Percentiles rank a stretch among this genome's conserved stretches.
Conservation (phyloP, 1,140 invertebrate genomes). For the Trypoxylus dichotomus region DNA sequence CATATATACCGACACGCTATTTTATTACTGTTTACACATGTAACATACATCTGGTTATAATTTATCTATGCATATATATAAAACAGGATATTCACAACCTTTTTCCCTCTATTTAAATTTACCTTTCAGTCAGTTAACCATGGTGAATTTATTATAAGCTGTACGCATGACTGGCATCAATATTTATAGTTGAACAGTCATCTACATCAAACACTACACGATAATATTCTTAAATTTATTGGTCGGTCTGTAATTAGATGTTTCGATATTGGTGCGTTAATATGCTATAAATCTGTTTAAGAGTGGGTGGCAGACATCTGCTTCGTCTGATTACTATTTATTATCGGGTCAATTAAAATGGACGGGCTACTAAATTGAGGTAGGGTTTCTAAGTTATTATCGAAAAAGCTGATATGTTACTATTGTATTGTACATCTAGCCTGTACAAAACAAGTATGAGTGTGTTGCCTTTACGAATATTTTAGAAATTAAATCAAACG, state of each 20-base stretch:
- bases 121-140: conserved; percentile 4
- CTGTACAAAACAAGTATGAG: no score
- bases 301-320: neutral
- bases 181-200: conserved; percentile 8
- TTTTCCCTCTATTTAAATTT: conserved; percentile 10
- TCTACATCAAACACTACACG: neutral
- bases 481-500: no score
- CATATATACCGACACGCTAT: conserved; percentile 6
- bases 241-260: neutral
- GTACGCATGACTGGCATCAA: neutral
- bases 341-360: neutral
- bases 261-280: neutral
- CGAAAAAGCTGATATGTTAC: neutral
- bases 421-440: no score
- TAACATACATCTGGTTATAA: conserved; percentile 23
- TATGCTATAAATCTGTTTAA: neutral
- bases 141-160: neutral
- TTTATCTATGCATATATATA: conserved; percentile 13
- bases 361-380: neutral
- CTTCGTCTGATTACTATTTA: neutral
- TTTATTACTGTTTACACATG: conserved; percentile 23
- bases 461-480: no score
- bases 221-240: conserved; percentile 1
- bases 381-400: neutral
- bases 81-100: conserved; percentile 9